Evolutionary conservation across 1,140 invertebrate species (phyloP), one percentile per base, ranked within the genome.

Genomic region (Calliopsis andreniformis): DNA sequence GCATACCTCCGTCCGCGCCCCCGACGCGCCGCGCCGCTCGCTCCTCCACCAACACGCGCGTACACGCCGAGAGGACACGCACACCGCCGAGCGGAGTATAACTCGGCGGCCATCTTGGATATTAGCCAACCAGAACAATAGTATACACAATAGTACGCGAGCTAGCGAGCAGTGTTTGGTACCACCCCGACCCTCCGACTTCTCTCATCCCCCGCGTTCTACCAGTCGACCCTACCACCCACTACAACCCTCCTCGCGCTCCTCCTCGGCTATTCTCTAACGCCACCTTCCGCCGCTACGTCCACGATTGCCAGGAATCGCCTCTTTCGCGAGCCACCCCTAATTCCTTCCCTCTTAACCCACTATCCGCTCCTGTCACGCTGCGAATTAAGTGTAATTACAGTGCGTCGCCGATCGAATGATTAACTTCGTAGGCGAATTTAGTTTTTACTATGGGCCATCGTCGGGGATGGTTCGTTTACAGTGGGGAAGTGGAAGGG

Each of bases 121-220:
- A 92, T 91, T 91, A 91, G 90, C 89, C 89, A 90, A 91, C 83
- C 89, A 89, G 90, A 91, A 91, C 90, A 91, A 92, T 92, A 90
- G 87, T 89, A 89, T 89, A 91, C 87, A 90, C 87, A 91, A 92
- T 89, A 87, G 88, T 90, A 87, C 82, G 88, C 83, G 88, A 90
- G 86, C 86, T 87, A 76, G 80, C 80, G 80, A 83, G 83, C 86
- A 85, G 84, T 87, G 87, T 90, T 90, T 88, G 87, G 89, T 87
- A 87, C 86, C 86, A 86, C 62, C 53, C 81, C 71, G 49, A 30
- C 45, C 55, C 76, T 70, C 72, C 64, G 58, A 66, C 77, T 76
- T 61, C 47, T 61, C 78, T 66, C 63, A 39, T 67, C 56, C 73
- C 73, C 51, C n/a, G 23, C 59, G 45, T 66, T 51, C 45, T 42